These are phyloP conservation scores for Grapholita molesta DNA, from an alignment of 1,140 invertebrate genomes.

Conservation along the genomic window DNA sequence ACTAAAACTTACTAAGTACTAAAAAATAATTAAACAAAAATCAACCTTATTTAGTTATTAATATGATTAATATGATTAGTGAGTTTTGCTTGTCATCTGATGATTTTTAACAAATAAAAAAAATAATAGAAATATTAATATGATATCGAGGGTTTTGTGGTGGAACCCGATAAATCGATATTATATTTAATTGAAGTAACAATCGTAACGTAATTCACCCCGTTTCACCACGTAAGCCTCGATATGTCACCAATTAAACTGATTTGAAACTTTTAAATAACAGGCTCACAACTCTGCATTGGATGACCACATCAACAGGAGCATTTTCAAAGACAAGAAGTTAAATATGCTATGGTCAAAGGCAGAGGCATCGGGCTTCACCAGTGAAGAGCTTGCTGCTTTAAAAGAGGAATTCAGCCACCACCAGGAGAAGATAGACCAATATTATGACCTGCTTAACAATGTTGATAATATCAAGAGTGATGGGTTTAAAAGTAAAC, in stretches of 20 bases:
- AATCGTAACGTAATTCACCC: too few relatives aligned
- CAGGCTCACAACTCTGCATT: constrained; percentile 79
- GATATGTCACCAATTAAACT: too few relatives aligned
- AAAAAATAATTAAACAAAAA: too few relatives aligned
- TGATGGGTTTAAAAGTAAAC: constrained; percentile 83
- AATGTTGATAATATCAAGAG: constrained; percentile 80
- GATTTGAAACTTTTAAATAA: background rate
- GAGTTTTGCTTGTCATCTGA: too few relatives aligned
- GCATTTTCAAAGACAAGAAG: constrained; percentile 93
- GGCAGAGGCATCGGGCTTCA: constrained; percentile 91
- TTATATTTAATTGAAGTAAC: too few relatives aligned
- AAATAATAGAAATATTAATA: too few relatives aligned
- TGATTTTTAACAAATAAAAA: background rate
- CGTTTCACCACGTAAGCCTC: too few relatives aligned
- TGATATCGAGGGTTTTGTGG: too few relatives aligned
- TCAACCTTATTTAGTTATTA: too few relatives aligned
- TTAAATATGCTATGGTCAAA: constrained; percentile 94
- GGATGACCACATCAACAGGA: constrained; percentile 84
- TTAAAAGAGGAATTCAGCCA: constrained; percentile 94
- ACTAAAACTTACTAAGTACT: too few relatives aligned
- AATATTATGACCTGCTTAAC: constrained; percentile 89
- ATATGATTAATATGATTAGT: too few relatives aligned
- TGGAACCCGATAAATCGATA: too few relatives aligned
- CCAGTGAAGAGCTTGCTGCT: constrained; percentile 87
- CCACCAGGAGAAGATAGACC: constrained; percentile 95